Evolutionary conservation across 2,113 vertebrate genomes (phyloP), one percentile per base, ranked within the genome.

Genomic region (Silurus meridionalis): DNA sequence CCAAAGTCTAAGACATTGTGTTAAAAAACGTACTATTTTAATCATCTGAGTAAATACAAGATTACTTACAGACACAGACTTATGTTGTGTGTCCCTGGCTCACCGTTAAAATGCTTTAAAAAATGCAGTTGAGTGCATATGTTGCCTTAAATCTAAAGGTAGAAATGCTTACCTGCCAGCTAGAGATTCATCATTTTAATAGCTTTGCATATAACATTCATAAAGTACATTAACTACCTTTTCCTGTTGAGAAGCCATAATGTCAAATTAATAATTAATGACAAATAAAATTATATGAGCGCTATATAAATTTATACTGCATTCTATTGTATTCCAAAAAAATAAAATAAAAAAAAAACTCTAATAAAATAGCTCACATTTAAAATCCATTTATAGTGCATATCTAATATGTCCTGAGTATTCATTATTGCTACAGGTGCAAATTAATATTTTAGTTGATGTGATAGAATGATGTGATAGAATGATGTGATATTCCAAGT

Each of bases 1-100:
- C 15, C 14, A 80, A 3, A 84, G 57, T 66, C 84, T 82, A 46
- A 86, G 83, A 67, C 83, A 37, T 72, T 69, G 46, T 72, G 15
- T 8, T 8, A 71, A 50, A 37, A 25, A 69, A 11, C 13, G 86
- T 64, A 64, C 15, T 53, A 50, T 66, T 87, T 63, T 52, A 53
- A 88, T 28, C n/a, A 88, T 80, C 66, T 17, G 28, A 69, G 66
- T 48, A 48, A 72, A 72, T 37, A 21, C 14, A 71, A 19, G 37
- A 72, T 72, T 50, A 72, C 17, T 72, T 21, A 19, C 19, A 71
- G 28, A 14, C 64, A 46, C 28, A 69, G 25, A 15, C 10, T 69
- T 69, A 37, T 69, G 28, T 6, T 48, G 19, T 72, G 17, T 50
- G 69, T 71, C 25, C 5, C 46, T 82, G 52, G 80, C 23, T 67